Percentiles rank a stretch among this genome's conserved stretches.
These are phyloP conservation scores for Amblyteles armatorius DNA, from an alignment of 2,888 invertebrate species.

Conservation along the genomic window DNA sequence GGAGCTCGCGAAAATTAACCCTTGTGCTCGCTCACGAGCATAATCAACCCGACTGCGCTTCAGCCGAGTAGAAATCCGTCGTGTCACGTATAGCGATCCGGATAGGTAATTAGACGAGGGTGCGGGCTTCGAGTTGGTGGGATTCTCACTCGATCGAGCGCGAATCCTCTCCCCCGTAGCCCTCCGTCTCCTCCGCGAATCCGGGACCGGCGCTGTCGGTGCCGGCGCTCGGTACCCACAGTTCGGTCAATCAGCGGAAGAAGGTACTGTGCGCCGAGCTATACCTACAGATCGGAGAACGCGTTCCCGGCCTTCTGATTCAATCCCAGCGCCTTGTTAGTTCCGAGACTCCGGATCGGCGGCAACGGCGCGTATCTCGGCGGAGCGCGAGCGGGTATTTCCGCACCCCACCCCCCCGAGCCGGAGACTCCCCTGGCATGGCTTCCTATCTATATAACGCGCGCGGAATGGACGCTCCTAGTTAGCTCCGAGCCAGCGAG, in stretches of 20 bases:
- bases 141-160: constrained; percentile 32
- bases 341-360: constrained; percentile 35
- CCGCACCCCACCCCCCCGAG: constrained; percentile 18
- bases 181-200: constrained; percentile 16
- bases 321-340: constrained; percentile 78
- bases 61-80: constrained; percentile 65
- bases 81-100: constrained; percentile 71
- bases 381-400: constrained; percentile 1
- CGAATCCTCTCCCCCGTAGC: constrained; percentile 9
- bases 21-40: constrained; percentile 59
- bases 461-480: constrained; percentile 41
- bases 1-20: constrained; percentile 56
- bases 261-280: constrained; percentile 15
- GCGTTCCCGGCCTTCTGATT: constrained; percentile 75
- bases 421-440: constrained; percentile 32
- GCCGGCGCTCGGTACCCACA: constrained; percentile 53
- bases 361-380: background rate
- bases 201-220: constrained; percentile 21
- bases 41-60: constrained; percentile 66
- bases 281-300: constrained; percentile 53
- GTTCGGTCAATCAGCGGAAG: constrained; percentile 65
- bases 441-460: constrained; percentile 18
- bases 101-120: constrained; percentile 70
- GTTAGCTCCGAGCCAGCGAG: constrained; percentile 58
- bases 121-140: constrained; percentile 36